Evolutionary conservation across 2,113 vertebrate species (phyloP).

Genomic region (Onychostruthus taczanowskii): DNA sequence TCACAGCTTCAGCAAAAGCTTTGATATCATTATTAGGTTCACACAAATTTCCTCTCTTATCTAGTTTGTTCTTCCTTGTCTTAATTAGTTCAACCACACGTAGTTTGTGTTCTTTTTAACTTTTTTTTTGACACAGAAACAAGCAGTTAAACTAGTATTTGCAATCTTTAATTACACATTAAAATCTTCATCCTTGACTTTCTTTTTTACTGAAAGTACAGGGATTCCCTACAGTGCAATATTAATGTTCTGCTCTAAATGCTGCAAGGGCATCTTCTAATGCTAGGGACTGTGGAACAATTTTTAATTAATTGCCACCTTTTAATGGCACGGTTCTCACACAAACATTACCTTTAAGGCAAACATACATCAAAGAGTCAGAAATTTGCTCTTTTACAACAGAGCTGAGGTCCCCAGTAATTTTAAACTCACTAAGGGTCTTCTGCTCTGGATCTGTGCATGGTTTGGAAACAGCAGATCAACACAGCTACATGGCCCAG

Average conservation of each 20-base stretch:
- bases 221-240: constrained; percentile 39
- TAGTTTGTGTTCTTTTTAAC: background rate
- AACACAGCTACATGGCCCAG: background rate
- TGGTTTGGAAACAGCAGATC: background rate
- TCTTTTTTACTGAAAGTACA: background rate
- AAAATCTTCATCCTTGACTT: constrained; percentile 26
- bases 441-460: background rate
- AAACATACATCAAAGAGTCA: constrained; percentile 47
- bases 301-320: constrained; percentile 53
- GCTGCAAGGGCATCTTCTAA: constrained; percentile 33
- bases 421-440: background rate
- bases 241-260: background rate
- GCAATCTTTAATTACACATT: constrained; percentile 33
- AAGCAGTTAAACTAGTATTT: constrained; percentile 49
- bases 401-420: background rate
- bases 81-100: constrained; percentile 18
- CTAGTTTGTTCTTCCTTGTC: constrained; percentile 44
- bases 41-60: constrained; percentile 55
- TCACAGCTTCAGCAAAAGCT: constrained; percentile 3
- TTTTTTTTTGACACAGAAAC: constrained; percentile 16
- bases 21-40: constrained; percentile 53
- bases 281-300: constrained; percentile 1
- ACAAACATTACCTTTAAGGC: constrained; percentile 63
- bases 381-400: background rate
- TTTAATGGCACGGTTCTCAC: background rate